Percentiles rank a stretch among this genome's conserved stretches.
These are phyloP conservation scores for Orchestia grillus DNA, from an alignment of 1,140 invertebrate species.

Conservation along the genomic window DNA sequence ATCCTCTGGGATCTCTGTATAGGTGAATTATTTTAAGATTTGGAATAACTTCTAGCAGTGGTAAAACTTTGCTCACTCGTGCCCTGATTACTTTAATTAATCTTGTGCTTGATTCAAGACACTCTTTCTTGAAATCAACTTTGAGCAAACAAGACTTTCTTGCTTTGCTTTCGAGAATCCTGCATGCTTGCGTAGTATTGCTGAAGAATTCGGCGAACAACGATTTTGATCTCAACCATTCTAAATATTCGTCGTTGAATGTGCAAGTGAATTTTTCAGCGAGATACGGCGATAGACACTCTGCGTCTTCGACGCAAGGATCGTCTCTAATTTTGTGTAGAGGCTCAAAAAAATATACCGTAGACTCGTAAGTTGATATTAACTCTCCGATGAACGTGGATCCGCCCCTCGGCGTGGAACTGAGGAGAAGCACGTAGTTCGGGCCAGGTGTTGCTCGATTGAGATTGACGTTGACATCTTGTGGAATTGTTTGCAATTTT, in stretches of 20 bases:
- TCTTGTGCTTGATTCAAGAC: neutral
- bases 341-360: constrained; percentile 39
- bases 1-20: constrained; percentile 38
- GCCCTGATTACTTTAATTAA: constrained; percentile 15
- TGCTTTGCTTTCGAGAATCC: neutral
- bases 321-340: constrained; percentile 6
- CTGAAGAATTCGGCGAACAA: neutral
- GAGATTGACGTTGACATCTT: neutral
- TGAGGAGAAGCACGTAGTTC: neutral
- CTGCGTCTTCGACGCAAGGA: neutral
- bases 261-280: neutral
- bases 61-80: neutral
- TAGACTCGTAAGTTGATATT: neutral
- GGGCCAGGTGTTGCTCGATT: neutral
- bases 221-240: neutral
- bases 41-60: neutral
- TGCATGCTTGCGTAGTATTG: neutral
- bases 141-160: neutral
- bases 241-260: neutral
- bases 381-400: constrained; percentile 24
- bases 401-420: constrained; percentile 29
- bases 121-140: constrained; percentile 9
- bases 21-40: constrained; percentile 33
- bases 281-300: neutral
- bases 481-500: too few relatives aligned